Evolutionary conservation across 1,140 invertebrate species (phyloP).

Genomic region (Andrena cerasifolii): DNA sequence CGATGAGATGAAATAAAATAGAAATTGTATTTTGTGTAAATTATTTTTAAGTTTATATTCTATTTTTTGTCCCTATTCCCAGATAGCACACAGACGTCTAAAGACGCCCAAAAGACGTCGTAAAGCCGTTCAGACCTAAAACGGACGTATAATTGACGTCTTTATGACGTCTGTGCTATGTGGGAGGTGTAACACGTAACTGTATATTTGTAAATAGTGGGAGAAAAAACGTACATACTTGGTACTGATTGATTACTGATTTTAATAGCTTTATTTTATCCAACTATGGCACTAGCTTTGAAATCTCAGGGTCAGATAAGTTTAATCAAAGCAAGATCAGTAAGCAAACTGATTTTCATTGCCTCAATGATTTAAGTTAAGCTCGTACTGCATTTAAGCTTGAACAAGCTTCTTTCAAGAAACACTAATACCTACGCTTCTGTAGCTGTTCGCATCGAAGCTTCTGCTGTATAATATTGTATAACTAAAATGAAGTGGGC

Average conservation of each 20-base stretch:
- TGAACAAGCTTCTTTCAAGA: not conserved
- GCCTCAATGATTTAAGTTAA: not conserved
- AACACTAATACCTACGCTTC: not conserved
- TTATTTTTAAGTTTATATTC: not conserved
- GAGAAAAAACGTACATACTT: constrained; percentile 8
- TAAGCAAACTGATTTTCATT: not conserved
- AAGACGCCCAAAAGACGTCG: too few species aligned
- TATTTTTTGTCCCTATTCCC: not conserved
- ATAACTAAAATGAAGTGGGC: constrained; percentile 57
- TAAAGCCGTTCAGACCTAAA: too few species aligned
- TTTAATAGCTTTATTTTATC: constrained; percentile 51
- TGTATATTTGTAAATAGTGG: not conserved
- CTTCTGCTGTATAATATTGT: not conserved
- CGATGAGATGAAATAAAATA: not conserved
- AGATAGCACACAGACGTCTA: too few species aligned
- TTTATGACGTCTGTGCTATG: too few species aligned
- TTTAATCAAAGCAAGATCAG: not conserved
- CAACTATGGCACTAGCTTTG: constrained; percentile 58
- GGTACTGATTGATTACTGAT: constrained; percentile 28
- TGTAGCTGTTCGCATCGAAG: too few species aligned
- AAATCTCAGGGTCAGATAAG: constrained; percentile 23
- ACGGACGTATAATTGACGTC: too few species aligned
- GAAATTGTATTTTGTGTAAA: not conserved
- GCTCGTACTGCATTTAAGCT: not conserved
- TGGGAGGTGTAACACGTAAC: too few species aligned